Conservation (phyloP, 2,113 vertebrate species). For the Tiliqua scincoides region DNA sequence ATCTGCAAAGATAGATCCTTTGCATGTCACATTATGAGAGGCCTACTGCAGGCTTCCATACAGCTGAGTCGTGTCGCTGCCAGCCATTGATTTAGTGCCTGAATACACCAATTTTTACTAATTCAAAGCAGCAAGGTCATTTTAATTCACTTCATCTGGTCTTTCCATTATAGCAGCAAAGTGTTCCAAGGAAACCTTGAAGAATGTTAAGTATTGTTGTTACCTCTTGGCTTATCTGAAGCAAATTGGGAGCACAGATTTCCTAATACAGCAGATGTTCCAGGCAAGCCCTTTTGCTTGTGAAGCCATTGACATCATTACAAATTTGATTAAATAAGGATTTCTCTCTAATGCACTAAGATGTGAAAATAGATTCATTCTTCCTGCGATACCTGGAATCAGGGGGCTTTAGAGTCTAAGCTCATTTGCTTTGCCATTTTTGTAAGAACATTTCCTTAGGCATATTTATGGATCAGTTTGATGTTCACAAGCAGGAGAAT, state of each 20-base stretch:
- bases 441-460: slow-evolving; percentile 24
- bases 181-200: slow-evolving; percentile 14
- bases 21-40: slow-evolving; percentile 50
- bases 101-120: slow-evolving; percentile 42
- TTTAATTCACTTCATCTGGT: slow-evolving; percentile 51
- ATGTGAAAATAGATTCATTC: slow-evolving; percentile 37
- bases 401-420: neutral
- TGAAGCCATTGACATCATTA: slow-evolving; percentile 23
- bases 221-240: slow-evolving; percentile 28
- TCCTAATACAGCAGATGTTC: slow-evolving; percentile 11
- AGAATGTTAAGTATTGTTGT: slow-evolving; percentile 30
- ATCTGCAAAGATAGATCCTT: slow-evolving; percentile 60
- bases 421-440: slow-evolving; percentile 34
- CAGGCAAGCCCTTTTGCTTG: slow-evolving; percentile 28
- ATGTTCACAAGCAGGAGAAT: neutral
- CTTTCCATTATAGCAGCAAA: slow-evolving; percentile 39
- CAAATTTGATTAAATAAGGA: slow-evolving; percentile 34
- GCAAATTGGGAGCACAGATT: slow-evolving; percentile 26
- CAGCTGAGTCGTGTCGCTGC: slow-evolving; percentile 48
- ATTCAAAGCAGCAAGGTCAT: slow-evolving; percentile 63
- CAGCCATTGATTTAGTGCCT: slow-evolving; percentile 64
- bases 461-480: slow-evolving; percentile 11
- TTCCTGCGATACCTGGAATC: neutral
- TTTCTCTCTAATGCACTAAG: slow-evolving; percentile 27
- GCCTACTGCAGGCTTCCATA: slow-evolving; percentile 35